These are phyloP conservation scores for Neomorphus geoffroyi DNA, from an alignment of 2,797 vertebrate species.

Conservation along the genomic window DNA sequence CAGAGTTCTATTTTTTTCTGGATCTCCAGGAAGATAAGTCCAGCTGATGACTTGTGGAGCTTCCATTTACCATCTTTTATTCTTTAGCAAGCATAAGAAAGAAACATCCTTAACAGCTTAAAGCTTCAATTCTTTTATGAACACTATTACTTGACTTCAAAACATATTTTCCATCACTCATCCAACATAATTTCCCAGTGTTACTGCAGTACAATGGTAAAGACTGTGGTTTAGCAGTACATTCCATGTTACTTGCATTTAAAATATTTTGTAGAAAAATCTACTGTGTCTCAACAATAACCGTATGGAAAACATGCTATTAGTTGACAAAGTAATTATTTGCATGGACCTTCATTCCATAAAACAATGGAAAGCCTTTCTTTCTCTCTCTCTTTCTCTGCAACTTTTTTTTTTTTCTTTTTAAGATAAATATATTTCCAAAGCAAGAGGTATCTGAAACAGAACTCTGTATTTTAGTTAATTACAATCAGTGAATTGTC, in stretches of 20 bases:
- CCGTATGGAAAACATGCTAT: not conserved
- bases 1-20: conserved; percentile 11
- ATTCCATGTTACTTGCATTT: not conserved
- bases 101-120: not conserved
- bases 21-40: conserved; percentile 20
- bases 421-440: not conserved
- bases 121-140: not conserved
- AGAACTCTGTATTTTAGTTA: not conserved
- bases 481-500: not conserved
- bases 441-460: not conserved
- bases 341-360: not conserved
- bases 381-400: not conserved
- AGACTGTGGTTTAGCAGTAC: not conserved
- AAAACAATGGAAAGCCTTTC: not conserved
- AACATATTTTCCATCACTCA: not conserved
- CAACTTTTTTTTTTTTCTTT: not conserved
- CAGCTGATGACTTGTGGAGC: not conserved
- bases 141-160: not conserved
- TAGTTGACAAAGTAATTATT: not conserved
- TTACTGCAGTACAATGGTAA: not conserved
- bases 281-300: not conserved
- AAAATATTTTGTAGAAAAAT: not conserved
- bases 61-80: conserved; percentile 24
- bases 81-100: not conserved
- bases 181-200: not conserved